These are phyloP conservation scores for Mercenaria mercenaria DNA, from an alignment of 1,140 invertebrate species.

Conservation along the genomic window DNA sequence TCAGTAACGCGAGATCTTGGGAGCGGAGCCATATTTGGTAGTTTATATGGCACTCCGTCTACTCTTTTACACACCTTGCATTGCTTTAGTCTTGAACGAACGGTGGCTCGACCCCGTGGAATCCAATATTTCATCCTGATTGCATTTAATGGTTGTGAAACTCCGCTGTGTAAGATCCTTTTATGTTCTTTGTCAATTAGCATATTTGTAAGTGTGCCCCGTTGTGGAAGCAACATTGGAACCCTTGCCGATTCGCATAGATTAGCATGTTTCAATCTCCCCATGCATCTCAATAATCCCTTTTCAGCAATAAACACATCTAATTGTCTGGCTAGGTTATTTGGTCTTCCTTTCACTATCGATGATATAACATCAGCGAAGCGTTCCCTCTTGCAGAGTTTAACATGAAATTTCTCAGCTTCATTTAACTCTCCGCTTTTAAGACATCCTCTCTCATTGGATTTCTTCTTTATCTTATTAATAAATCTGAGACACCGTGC, in stretches of 20 bases:
- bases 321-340: conserved; percentile 8
- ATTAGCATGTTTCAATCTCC: not conserved
- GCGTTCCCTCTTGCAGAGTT: not conserved
- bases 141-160: conserved; percentile 27
- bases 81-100: not conserved
- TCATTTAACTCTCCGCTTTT: not conserved
- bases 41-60: conserved; percentile 27
- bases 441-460: not conserved
- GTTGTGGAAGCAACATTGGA: not conserved
- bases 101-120: conserved; percentile 18
- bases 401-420: not conserved
- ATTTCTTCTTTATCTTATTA: not conserved
- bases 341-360: not conserved
- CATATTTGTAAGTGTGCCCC: conserved; percentile 10
- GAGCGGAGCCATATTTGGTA: not conserved
- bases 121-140: conserved; percentile 43
- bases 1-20: conserved; percentile 10
- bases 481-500: not conserved
- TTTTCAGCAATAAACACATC: not conserved
- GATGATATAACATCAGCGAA: conserved; percentile 2
- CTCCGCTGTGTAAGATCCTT: conserved; percentile 4
- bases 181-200: conserved; percentile 1
- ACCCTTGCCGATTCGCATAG: not conserved
- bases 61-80: not conserved
- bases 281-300: not conserved